phyloP scores from a whole-genome alignment of 2,113 vertebrate species.

The Neogale vison region DNA sequence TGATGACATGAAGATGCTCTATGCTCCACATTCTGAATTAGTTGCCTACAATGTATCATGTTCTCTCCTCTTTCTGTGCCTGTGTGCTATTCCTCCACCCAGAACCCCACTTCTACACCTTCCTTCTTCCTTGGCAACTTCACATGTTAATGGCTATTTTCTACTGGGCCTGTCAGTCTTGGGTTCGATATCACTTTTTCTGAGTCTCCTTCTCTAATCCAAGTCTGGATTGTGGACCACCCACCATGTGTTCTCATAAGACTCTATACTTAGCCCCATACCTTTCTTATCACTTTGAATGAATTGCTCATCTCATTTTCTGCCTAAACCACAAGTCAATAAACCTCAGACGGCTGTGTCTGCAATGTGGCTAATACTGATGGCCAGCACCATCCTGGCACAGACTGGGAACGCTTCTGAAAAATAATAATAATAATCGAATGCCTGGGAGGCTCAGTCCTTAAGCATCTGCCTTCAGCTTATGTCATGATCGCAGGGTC shows the following conservation, averaged over 20 bases:
- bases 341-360: neutral
- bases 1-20: neutral
- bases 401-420: neutral
- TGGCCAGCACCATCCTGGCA: neutral
- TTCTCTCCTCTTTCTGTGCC: neutral
- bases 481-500: no score
- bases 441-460: neutral
- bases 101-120: neutral
- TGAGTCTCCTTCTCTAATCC: neutral
- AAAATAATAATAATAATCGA: neutral
- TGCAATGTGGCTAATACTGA: neutral
- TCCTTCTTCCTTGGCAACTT: neutral
- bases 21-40: neutral
- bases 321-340: neutral
- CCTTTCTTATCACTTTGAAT: slow-evolving; percentile 1
- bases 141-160: neutral
- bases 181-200: neutral
- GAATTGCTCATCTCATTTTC: neutral
- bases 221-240: neutral
- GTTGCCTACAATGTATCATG: fast-evolving
- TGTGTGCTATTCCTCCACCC: no score
- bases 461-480: no score
- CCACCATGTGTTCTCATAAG: neutral
- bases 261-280: neutral
- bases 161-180: neutral